A percentile compares a stretch with the other conserved stretches of the same genome.
These are phyloP conservation scores for Salvelinus fontinalis DNA, from an alignment of 2,113 vertebrate genomes.

Conservation along the genomic window DNA sequence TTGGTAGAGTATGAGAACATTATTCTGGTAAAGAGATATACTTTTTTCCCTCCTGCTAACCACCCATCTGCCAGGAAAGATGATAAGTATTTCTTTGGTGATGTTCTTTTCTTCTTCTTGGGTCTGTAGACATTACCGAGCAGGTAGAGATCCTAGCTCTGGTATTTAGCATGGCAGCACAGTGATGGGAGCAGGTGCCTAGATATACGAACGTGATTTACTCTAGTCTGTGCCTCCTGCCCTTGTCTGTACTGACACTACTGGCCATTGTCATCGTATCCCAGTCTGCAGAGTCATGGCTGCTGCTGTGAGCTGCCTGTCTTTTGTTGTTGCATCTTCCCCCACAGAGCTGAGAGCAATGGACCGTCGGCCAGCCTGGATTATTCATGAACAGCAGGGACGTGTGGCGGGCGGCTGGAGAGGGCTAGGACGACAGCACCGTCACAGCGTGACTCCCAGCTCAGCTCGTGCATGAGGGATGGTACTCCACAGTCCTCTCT, in stretches of 20 bases:
- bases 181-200: conserved; percentile 48
- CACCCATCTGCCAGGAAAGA: conserved; percentile 64
- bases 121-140: conserved; percentile 41
- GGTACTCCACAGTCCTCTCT: conserved; percentile 46
- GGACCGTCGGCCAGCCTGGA: conserved; percentile 68
- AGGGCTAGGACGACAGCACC: conserved; percentile 26
- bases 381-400: conserved; percentile 78
- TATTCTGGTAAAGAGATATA: conserved; percentile 20
- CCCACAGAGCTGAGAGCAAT: conserved; percentile 67
- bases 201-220: conserved; percentile 60
- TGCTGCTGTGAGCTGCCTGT: conserved; percentile 61
- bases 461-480: conserved; percentile 53
- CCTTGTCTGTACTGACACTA: conserved; percentile 62
- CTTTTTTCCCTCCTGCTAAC: conserved; percentile 25
- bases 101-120: conserved; percentile 41
- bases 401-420: conserved; percentile 64
- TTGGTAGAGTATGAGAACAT: conserved; percentile 22
- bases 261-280: conserved; percentile 69
- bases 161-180: conserved; percentile 61
- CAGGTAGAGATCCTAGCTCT: conserved; percentile 56
- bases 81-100: conserved; percentile 31
- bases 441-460: conserved; percentile 37
- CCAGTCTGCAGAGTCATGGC: conserved; percentile 65
- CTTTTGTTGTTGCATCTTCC: conserved; percentile 74
- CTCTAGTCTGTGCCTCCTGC: conserved; percentile 62